A percentile compares a stretch with the other conserved stretches of the same genome.
These are phyloP conservation scores for Artemisiospiza belli DNA, from an alignment of 2,113 vertebrate genomes.

Conservation along the genomic window DNA sequence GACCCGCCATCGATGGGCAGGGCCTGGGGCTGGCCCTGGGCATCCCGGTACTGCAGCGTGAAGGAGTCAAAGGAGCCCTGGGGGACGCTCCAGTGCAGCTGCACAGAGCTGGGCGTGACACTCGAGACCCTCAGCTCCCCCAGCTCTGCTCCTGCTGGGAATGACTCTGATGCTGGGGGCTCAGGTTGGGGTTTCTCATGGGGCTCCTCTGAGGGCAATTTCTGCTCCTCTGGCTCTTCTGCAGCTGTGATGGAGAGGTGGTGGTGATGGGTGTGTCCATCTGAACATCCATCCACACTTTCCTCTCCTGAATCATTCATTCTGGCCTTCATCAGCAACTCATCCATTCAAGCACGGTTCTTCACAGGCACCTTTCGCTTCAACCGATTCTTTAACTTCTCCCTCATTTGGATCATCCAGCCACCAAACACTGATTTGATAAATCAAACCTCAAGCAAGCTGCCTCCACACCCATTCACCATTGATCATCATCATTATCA, in stretches of 20 bases:
- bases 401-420: not conserved
- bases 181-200: not conserved
- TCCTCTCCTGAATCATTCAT: not conserved
- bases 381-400: not conserved
- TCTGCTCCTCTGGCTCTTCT: not conserved
- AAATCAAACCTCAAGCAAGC: not conserved
- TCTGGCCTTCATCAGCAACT: not conserved
- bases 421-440: not conserved
- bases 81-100: slow-evolving; percentile 41
- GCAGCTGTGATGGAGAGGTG: not conserved
- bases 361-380: not conserved
- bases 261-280: not conserved
- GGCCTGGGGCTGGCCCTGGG: not conserved
- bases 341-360: not conserved
- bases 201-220: not conserved
- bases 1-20: not conserved
- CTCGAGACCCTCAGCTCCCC: not conserved
- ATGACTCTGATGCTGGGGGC: rapidly evolving
- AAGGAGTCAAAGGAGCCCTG: slow-evolving; percentile 57
- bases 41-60: not conserved
- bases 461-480: not conserved
- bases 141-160: not conserved
- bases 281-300: not conserved
- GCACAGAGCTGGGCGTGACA: rapidly evolving
- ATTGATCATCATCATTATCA: not conserved